phyloP scores from a whole-genome alignment of 2,113 vertebrate species.

The Lontra canadensis region DNA sequence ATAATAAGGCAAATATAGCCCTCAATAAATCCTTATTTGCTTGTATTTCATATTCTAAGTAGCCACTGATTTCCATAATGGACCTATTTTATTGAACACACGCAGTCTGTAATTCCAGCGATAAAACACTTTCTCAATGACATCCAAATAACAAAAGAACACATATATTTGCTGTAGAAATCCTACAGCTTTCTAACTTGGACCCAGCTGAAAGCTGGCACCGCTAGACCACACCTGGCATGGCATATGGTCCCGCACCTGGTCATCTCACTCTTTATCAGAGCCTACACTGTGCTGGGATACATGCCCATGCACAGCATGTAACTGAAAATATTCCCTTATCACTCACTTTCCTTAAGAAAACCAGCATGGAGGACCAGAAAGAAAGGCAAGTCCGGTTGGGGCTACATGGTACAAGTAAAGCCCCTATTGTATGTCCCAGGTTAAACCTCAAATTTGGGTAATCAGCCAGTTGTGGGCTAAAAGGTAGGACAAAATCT shows the following conservation, averaged over 20 bases:
- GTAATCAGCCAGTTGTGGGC: slow-evolving; percentile 25
- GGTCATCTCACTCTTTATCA: background rate
- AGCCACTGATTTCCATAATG: background rate
- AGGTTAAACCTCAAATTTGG: slow-evolving; percentile 31
- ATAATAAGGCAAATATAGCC: background rate
- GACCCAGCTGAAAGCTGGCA: background rate
- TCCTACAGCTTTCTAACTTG: background rate
- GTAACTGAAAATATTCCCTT: slow-evolving; percentile 30
- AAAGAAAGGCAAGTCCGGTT: slow-evolving; percentile 1
- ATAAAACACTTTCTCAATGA: background rate
- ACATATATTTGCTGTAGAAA: background rate
- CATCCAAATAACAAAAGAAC: background rate
- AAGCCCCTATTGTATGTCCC: background rate
- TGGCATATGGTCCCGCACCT: background rate
- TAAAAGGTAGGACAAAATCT: background rate
- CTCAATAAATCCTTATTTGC: background rate
- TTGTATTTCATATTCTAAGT: background rate
- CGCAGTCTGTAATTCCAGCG: background rate
- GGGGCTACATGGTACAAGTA: background rate
- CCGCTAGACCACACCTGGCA: background rate
- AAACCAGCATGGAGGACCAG: slow-evolving; percentile 45
- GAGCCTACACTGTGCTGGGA: background rate
- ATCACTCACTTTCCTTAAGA: slow-evolving; percentile 43
- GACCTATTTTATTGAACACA: background rate
- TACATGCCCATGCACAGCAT: background rate